Evolutionary conservation across 1,140 invertebrate genomes (phyloP).

Genomic region (Apis florea): DNA sequence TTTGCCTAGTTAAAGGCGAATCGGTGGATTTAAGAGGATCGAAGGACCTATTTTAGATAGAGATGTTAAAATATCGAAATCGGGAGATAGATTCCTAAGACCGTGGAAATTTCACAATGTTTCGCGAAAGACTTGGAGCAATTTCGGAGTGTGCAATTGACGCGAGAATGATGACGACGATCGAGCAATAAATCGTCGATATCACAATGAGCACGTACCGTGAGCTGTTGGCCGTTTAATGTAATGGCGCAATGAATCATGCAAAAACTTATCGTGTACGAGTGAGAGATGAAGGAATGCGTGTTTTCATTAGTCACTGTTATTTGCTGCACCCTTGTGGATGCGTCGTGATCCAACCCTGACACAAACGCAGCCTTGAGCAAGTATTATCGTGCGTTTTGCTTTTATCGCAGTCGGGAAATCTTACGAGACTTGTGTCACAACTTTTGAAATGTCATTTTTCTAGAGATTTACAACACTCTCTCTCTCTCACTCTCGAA

Average conservation of each 20-base stretch:
- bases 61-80: no score
- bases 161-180: conserved; percentile 15
- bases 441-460: no score
- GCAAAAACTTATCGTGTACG: conserved; percentile 56
- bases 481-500: no score
- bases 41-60: no score
- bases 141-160: conserved; percentile 11
- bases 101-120: conserved; percentile 35
- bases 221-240: conserved; percentile 55
- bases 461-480: no score
- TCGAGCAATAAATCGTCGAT: conserved; percentile 59
- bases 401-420: conserved; percentile 14
- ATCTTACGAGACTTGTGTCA: no score
- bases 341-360: conserved; percentile 31
- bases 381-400: conserved; percentile 26
- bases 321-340: conserved; percentile 58
- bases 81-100: background rate
- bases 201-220: conserved; percentile 63
- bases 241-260: conserved; percentile 66
- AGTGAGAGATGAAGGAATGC: conserved; percentile 60
- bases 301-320: conserved; percentile 67
- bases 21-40: background rate
- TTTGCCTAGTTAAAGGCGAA: background rate
- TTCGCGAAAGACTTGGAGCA: conserved; percentile 13
- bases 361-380: background rate